Base-by-base conservation (phyloP, 2,888 invertebrate genomes). In the Tinea pellionella region DNA sequence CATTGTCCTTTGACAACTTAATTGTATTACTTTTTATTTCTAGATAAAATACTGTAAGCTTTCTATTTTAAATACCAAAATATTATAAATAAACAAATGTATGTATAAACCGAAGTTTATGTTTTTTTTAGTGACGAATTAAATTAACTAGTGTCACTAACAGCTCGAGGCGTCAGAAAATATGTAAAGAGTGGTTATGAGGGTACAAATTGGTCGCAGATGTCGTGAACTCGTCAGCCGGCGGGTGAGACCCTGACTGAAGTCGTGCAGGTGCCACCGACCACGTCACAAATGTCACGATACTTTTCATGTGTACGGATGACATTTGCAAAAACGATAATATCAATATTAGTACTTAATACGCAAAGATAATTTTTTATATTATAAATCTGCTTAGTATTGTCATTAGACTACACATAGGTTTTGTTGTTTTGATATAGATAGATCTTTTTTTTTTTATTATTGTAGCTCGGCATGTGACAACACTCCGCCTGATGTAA, bases 181-280 rank as follows among this genome's bases (percentile, higher is more conserved):
- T 62, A 58, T 64, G 76, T 85, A 84, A 85, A 84, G 78, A 82
- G 78, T 70, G 76, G 73, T 78, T 74, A 59, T 55, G 80, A 69
- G 72, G 69, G 72, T 74, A 78, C 85, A 82, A 85, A 86, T 86
- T 84, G 83, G 82, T 73, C 74, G 80, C 86, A 87, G 77, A 87
- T 87, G 86, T 81, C 80, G 84, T 66, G 60, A 57, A 19, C 64
- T 69, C 75, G 80, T 72, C 85, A 85, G 84, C 83, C 83, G 85
- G 84, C 82, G 66, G 55, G 47, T 16, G 16, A 16, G 41, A 41
- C n/a, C 15, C 47, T 15, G 61, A 18, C 4, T 18, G 47, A 8
- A 2, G 47, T 18, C 9, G n/a, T 15, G 57, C 57, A 57, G 57
- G 57, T 57, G 55, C 63, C 64, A 59, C 64, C 59, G 19, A 18